Base-by-base conservation (phyloP, 1,140 invertebrate genomes). In the Gryon sp. region DNA sequence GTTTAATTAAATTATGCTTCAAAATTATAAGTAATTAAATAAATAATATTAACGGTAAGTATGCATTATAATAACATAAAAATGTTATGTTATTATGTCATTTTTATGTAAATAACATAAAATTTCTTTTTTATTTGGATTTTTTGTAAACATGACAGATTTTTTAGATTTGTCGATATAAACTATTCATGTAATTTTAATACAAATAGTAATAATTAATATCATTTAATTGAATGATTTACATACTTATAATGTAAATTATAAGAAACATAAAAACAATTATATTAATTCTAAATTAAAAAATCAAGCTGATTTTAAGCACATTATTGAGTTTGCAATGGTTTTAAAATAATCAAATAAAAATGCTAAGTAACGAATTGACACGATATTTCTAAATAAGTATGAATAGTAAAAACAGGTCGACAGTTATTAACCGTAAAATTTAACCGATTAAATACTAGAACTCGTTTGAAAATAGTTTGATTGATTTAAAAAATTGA, bases 381-480 rank as follows among this genome's bases (percentile, higher is more conserved):
- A 53, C 32, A 22, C 38, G 19, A 48, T 53, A 1, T 46, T 63
- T 20, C 5, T 28, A 12, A 65, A 15, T 6, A 9, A 16, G 55
- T 5, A 36, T 6, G 53, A 53, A 34, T 8, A 43, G 11, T 32
- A 36, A 73, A 59, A 63, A 73, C 55, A 57, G 18, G 22, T 57
- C 41, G 41, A 73, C 34, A 55, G 50, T 55, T 57, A 41, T 65
- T 73, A 73, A 50, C 59, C 50, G 59, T 73, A 63, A 62, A 62
- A 72, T n/a, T 53, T 36, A 4, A 30, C 32, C 48, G 36, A 43
- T 28, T 4, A 12, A 62, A 26, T 36, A 22, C 45, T 12, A 30
- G 45, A 11, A 2, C 5, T n/a, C 18, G 7, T 50, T 40, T 38
- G 28, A 46, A 60, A 36, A 48, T 6, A 36, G 19, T 63, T 53